phyloP scores from a whole-genome alignment of 2,888 invertebrate species.

The Drosophila emarginata region DNA sequence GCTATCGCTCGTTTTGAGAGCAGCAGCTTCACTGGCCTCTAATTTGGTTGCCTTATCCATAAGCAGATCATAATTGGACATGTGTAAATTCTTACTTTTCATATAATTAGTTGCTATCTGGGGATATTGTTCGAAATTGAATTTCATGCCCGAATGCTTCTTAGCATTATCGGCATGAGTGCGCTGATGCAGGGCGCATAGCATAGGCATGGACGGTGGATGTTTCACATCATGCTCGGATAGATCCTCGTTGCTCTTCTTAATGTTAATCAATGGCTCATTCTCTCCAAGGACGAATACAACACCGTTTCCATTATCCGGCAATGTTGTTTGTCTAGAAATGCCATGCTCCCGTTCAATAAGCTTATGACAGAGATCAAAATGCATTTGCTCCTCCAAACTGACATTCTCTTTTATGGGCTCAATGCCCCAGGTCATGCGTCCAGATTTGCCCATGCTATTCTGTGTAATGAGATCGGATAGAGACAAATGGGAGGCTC shows the following conservation, averaged over 20 bases:
- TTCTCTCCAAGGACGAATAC: constrained; percentile 89
- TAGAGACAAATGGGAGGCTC: constrained; percentile 75
- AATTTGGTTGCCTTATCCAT: constrained; percentile 80
- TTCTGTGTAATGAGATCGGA: constrained; percentile 82
- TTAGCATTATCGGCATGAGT: constrained; percentile 66
- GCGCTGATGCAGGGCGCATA: constrained; percentile 79
- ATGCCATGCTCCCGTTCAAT: constrained; percentile 75
- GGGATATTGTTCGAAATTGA: constrained; percentile 89
- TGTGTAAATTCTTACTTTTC: constrained; percentile 88
- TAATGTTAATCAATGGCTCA: constrained; percentile 87
- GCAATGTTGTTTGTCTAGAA: constrained; percentile 47
- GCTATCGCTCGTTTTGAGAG: constrained; percentile 57
- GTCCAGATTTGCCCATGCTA: constrained; percentile 80
- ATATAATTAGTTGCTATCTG: constrained; percentile 89
- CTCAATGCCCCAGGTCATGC: constrained; percentile 82
- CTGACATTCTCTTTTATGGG: constrained; percentile 80
- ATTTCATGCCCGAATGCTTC: constrained; percentile 87
- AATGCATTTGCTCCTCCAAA: constrained; percentile 80
- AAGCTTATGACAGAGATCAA: constrained; percentile 74
- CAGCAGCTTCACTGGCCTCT: constrained; percentile 63
- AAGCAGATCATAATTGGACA: constrained; percentile 79
- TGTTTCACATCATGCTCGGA: constrained; percentile 38
- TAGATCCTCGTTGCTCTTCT: constrained; percentile 83
- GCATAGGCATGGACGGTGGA: constrained; percentile 37
- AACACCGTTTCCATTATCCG: constrained; percentile 82